Conservation (phyloP, 2,888 invertebrate species). For the Petrophora chlorosata region DNA sequence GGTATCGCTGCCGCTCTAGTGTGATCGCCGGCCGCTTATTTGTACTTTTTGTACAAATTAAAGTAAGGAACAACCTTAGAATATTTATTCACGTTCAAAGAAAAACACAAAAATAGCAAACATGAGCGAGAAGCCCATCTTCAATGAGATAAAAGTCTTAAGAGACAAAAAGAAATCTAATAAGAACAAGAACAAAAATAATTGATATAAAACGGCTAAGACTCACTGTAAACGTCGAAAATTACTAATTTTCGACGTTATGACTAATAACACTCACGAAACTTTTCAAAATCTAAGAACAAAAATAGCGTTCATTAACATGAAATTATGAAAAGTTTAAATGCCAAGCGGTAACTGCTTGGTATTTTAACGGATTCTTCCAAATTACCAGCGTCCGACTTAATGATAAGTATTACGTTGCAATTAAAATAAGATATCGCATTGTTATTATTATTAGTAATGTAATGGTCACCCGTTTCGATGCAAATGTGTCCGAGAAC, state of each 20-base stretch:
- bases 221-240: no score
- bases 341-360: background rate
- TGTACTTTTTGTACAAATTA: background rate
- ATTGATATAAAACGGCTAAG: no score
- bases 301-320: no score
- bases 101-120: background rate
- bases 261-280: no score
- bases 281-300: no score
- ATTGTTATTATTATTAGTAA: slow-evolving; percentile 14
- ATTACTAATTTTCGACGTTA: no score
- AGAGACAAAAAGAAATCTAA: background rate
- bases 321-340: background rate
- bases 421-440: slow-evolving; percentile 30
- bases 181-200: background rate
- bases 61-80: background rate
- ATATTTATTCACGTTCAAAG: background rate
- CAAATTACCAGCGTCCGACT: no score
- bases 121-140: background rate
- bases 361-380: background rate
- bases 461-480: slow-evolving; percentile 44
- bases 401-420: slow-evolving; percentile 27
- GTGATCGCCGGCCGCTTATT: background rate
- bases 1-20: background rate
- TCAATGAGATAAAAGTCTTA: background rate
- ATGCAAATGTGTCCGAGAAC: slow-evolving; percentile 48